Base-by-base conservation (phyloP, 2,113 vertebrate species). In the western clawed frog (Xenopus tropicalis) region DNA sequence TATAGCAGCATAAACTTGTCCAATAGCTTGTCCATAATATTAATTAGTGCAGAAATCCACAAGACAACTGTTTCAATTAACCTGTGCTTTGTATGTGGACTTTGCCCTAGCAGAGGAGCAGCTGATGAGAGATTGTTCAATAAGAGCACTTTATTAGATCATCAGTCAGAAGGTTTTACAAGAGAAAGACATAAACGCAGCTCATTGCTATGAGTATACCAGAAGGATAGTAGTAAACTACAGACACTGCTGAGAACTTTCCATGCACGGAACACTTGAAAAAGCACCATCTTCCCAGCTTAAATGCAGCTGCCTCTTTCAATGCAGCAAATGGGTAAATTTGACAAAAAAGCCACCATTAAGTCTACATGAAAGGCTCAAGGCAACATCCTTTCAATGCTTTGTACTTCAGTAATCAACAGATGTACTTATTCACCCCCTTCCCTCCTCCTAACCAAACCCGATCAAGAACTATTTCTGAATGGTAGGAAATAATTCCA, bases 401-500 rank as follows among this genome's bases (percentile, higher is more conserved):
- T 94, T 94, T 93, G 93, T 93, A 90, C 91, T 93, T 92, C 87
- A 91, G 91, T 94, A 94, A 96, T 97, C 94, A 86, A 89, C 86
- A 95, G 92, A 93, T 94, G 93, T 93, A 93, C 92, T 93, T 93
- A 93, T 90, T 93, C 91, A 87, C 90, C 91, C 90, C 89, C 89
- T 92, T 89, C 88, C 93, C 89, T 69, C 66, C 66, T 69, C 66
- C 57, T 57, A 42, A 69, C 24, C 88, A 88, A 90, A 91, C 93
- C 92, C 87, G 89, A 93, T 89, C 90, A 92, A 91, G 87, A 87
- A 91, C 91, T 92, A 91, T 85, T 90, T 91, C 90, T 93, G 94
- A 96, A 95, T 93, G 90, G 93, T 91, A 92, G 91, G 89, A 93
- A 95, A 94, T 92, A 92, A 93, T 93, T 95, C 96, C 97, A 99